phyloP scores from a whole-genome alignment of 2,888 invertebrate species.

The Lathronympha strigana region DNA sequence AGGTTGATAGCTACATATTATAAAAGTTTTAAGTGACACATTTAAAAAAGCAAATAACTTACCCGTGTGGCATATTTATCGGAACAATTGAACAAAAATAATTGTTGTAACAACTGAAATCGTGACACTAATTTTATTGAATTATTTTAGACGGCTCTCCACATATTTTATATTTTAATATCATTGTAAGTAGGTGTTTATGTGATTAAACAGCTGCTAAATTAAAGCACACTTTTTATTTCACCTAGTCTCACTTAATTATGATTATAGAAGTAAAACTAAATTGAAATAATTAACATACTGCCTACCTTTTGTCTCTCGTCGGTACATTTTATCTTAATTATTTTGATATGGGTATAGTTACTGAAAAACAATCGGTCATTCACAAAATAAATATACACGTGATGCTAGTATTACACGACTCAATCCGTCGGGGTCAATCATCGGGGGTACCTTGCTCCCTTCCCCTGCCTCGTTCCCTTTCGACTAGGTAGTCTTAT shows the following conservation, averaged over 20 bases:
- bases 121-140: slow-evolving; percentile 3
- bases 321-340: no score
- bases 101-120: slow-evolving; percentile 31
- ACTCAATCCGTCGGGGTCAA: no score
- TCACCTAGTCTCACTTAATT: neutral
- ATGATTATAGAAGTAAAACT: neutral
- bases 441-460: no score
- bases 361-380: no score
- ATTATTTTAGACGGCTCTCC: neutral
- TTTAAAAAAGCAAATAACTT: neutral
- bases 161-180: neutral
- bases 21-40: no score
- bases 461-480: no score
- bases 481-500: no score
- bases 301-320: no score
- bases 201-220: slow-evolving; percentile 22
- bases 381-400: no score
- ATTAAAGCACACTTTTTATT: slow-evolving; percentile 6
- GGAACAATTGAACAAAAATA: neutral
- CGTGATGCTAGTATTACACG: no score
- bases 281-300: neutral
- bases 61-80: slow-evolving; percentile 6
- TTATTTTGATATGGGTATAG: no score
- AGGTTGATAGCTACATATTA: no score
- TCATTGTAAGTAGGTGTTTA: neutral